Evolutionary conservation across 2,113 vertebrate genomes (phyloP).

Genomic region (Lasiurus borealis): DNA sequence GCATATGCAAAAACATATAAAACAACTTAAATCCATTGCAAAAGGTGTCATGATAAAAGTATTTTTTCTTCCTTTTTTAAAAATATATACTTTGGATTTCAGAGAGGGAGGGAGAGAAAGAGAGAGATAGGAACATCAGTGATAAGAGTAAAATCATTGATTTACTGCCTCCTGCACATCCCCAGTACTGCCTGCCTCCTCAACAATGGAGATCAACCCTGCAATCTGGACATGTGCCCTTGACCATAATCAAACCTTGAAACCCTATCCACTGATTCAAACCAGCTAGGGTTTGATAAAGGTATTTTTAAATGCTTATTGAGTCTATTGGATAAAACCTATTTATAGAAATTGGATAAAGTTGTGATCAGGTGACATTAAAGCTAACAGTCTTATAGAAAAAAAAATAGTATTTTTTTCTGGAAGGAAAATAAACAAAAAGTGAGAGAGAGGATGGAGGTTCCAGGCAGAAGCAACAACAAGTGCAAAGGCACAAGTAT

Average conservation of each 20-base stretch:
- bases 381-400: neutral
- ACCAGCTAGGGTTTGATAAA: neutral
- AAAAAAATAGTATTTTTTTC: constrained; percentile 43
- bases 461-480: neutral
- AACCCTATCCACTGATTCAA: too few species aligned
- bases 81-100: too few species aligned
- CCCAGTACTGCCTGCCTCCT: too few species aligned
- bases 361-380: constrained; percentile 30
- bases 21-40: neutral
- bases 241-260: too few species aligned
- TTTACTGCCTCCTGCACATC: too few species aligned
- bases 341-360: constrained; percentile 19
- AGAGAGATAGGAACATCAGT: too few species aligned
- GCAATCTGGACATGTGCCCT: too few species aligned
- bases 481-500: neutral
- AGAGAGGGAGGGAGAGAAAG: too few species aligned
- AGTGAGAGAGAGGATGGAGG: too few species aligned
- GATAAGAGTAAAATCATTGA: too few species aligned
- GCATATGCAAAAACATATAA: neutral
- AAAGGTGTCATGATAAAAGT: neutral
- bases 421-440: neutral
- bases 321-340: neutral
- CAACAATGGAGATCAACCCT: too few species aligned
- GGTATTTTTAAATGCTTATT: constrained; percentile 12
- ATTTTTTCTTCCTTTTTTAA: neutral